Evolutionary conservation across 2,113 vertebrate genomes (phyloP).

Genomic region (Puffinus mauretanicus): DNA sequence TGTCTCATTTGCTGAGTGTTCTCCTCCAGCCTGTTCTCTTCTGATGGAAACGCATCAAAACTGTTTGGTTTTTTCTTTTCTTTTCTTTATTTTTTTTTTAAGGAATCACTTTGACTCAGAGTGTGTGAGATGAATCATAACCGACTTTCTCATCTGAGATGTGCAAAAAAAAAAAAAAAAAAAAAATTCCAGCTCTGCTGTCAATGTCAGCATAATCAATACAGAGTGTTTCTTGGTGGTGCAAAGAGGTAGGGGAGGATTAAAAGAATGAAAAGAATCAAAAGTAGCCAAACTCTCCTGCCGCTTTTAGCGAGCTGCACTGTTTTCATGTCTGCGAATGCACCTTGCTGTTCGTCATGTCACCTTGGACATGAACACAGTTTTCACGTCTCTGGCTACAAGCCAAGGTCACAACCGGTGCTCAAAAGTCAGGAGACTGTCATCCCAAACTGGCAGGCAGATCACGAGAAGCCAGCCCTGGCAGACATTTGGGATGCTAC

Average conservation of each 20-base stretch:
- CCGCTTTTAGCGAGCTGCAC: neutral
- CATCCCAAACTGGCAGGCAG: neutral
- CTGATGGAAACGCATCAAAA: conserved; percentile 66
- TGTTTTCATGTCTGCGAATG: neutral
- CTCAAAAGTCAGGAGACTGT: neutral
- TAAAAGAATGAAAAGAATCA: conserved; percentile 48
- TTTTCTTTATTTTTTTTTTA: conserved; percentile 1
- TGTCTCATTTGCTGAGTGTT: conserved; percentile 69
- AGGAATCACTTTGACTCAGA: conserved; percentile 76
- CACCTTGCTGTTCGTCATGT: neutral
- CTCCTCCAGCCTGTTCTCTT: conserved; percentile 61
- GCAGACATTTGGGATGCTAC: neutral
- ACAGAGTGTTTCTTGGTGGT: conserved; percentile 37
- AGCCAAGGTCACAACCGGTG: neutral
- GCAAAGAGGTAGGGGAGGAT: conserved; percentile 16
- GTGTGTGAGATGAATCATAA: conserved; percentile 76
- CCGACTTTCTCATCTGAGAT: conserved; percentile 74
- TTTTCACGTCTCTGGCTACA: neutral
- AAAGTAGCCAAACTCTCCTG: conserved; percentile 44
- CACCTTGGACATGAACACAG: neutral
- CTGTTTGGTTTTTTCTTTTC: conserved; percentile 34
- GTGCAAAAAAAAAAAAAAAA: neutral
- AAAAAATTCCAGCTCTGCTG: conserved; percentile 46
- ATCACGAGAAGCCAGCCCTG: neutral
- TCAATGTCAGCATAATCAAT: conserved; percentile 72